Conservation (phyloP, 2,113 vertebrate genomes). For the Colinus virginianus region DNA sequence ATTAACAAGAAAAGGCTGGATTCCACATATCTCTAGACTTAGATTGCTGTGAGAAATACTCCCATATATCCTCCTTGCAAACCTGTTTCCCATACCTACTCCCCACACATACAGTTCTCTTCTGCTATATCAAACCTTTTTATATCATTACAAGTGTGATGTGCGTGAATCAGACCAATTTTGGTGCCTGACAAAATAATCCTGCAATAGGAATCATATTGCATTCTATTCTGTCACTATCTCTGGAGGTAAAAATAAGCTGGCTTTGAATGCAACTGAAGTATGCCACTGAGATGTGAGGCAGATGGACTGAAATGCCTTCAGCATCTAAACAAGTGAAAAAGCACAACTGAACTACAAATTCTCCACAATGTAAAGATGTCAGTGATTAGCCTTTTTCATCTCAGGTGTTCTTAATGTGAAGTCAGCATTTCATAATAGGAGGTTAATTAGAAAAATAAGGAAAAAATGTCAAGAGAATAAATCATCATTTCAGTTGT, state of each 20-base stretch:
- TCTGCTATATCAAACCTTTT: neutral
- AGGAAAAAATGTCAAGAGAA: conserved; percentile 54
- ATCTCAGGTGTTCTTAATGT: conserved; percentile 37
- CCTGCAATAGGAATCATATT: neutral
- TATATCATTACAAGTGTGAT: conserved; percentile 21
- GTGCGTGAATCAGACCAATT: neutral
- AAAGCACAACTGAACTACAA: conserved; percentile 49
- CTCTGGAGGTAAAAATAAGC: conserved; percentile 28
- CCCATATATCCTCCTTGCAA: neutral
- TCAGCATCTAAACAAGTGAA: conserved; percentile 48
- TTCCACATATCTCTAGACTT: neutral
- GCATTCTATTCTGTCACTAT: conserved; percentile 17
- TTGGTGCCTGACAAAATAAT: conserved; percentile 45
- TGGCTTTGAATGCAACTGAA: conserved; percentile 48
- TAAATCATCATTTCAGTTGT: conserved; percentile 7
- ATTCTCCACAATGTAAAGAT: conserved; percentile 51
- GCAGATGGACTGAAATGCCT: conserved; percentile 59
- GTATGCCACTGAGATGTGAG: conserved; percentile 28
- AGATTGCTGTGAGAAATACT: neutral
- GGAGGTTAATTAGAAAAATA: conserved; percentile 67
- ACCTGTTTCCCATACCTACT: neutral
- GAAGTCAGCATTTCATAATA: conserved; percentile 42
- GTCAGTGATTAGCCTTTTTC: conserved; percentile 43
- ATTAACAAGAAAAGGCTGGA: neutral
- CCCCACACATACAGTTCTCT: neutral